Evolutionary conservation across 2,888 invertebrate species (phyloP).

Genomic region (Andrena bucephala): DNA sequence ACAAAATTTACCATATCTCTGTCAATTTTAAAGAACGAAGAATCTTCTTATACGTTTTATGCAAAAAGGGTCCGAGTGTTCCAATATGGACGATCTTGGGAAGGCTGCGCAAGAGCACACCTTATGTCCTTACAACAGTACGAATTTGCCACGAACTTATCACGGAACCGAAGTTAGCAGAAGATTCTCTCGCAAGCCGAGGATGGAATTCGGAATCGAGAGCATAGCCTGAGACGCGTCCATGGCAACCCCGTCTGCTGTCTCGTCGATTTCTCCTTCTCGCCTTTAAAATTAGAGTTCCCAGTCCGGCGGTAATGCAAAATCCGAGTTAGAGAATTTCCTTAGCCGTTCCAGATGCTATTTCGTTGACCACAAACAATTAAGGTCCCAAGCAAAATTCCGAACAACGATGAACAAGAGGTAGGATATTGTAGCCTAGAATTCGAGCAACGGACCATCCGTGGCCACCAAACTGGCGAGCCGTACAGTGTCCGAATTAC

Average conservation of each 20-base stretch:
- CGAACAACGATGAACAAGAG: constrained; percentile 60
- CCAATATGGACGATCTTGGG: too few relatives aligned
- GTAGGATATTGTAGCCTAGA: constrained; percentile 30
- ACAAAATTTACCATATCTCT: too few relatives aligned
- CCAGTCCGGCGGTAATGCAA: constrained; percentile 46
- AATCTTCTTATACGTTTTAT: too few relatives aligned
- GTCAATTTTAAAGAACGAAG: too few relatives aligned
- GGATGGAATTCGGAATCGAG: constrained; percentile 6
- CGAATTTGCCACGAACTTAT: neutral
- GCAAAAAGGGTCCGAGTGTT: too few relatives aligned
- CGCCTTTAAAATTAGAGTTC: constrained; percentile 35
- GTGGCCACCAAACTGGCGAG: neutral
- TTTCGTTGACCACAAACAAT: constrained; percentile 19
- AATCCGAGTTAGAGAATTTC: constrained; percentile 58
- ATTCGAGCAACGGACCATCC: neutral
- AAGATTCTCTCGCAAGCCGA: neutral
- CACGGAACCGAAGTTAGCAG: constrained; percentile 25
- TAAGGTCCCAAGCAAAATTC: constrained; percentile 45
- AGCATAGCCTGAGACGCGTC: constrained; percentile 28
- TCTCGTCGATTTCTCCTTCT: constrained; percentile 38
- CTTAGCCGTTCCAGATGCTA: constrained; percentile 34
- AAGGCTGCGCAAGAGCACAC: too few relatives aligned
- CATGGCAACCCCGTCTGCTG: constrained; percentile 57
- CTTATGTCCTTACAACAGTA: too few relatives aligned
- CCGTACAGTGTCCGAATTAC: too few relatives aligned